These are phyloP conservation scores for Virgularia gustaviana DNA, from an alignment of 92 coral and sea anemone species.

Conservation along the genomic window DNA sequence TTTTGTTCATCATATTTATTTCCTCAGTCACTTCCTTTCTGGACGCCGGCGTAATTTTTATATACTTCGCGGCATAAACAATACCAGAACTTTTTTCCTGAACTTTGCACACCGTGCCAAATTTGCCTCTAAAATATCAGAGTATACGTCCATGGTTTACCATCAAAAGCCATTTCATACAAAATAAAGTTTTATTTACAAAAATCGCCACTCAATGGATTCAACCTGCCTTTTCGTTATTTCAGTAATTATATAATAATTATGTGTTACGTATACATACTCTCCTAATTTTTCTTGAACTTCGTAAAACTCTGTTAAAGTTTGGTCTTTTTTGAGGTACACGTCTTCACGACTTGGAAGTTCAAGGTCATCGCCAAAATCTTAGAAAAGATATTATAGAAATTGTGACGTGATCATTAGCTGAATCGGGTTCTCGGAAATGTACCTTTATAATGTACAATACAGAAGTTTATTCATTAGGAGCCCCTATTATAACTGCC, in stretches of 20 bases:
- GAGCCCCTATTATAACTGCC: too few species aligned
- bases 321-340: constrained; percentile 64
- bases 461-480: too few species aligned
- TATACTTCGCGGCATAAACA: constrained; percentile 87
- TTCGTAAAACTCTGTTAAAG: constrained; percentile 67
- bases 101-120: constrained; percentile 89
- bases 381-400: too few species aligned
- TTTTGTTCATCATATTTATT: constrained; percentile 90
- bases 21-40: constrained; percentile 87
- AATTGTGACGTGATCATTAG: too few species aligned
- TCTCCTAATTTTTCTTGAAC: constrained; percentile 84
- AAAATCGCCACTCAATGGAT: too few species aligned
- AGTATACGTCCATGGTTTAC: too few species aligned
- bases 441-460: too few species aligned
- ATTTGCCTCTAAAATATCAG: constrained; percentile 69
- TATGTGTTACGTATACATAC: constrained; percentile 49
- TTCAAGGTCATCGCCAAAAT: constrained; percentile 55
- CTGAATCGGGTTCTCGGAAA: too few species aligned
- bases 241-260: not conserved
- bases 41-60: constrained; percentile 81
- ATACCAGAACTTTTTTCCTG: constrained; percentile 78
- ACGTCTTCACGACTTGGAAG: constrained; percentile 68
- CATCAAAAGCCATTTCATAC: too few species aligned
- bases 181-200: too few species aligned
- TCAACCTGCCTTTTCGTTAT: not conserved